A percentile compares a stretch with the other conserved stretches of the same genome.
Conservation (phyloP, 2,113 vertebrate genomes). For the Himantopus leucocephalus region DNA sequence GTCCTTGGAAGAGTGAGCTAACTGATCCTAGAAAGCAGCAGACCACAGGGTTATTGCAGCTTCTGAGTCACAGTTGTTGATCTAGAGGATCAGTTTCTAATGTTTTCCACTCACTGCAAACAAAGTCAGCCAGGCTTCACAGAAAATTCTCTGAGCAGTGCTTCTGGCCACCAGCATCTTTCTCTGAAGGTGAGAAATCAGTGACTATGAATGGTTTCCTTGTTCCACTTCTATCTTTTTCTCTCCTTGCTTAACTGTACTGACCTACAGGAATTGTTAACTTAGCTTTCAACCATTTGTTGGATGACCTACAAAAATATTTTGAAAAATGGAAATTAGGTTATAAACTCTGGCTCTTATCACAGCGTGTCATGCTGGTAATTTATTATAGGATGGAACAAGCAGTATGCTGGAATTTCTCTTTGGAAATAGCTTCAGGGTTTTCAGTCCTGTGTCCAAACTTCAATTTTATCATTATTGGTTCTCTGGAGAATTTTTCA, state of each 20-base stretch:
- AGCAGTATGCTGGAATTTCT: not conserved
- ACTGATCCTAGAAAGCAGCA: not conserved
- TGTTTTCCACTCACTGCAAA: not conserved
- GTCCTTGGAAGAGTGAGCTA: not conserved
- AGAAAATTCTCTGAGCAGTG: not conserved
- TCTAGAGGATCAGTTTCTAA: not conserved
- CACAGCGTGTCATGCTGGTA: not conserved
- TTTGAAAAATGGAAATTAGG: constrained; percentile 28
- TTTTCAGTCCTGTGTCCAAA: not conserved
- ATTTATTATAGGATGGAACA: constrained; percentile 16
- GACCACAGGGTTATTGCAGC: not conserved
- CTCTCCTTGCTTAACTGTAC: not conserved
- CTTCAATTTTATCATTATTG: not conserved
- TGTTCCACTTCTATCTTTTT: not conserved
- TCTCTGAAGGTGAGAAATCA: not conserved
- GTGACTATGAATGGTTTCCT: not conserved
- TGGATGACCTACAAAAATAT: constrained; percentile 26
- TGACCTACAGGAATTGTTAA: not conserved
- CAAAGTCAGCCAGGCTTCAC: not conserved
- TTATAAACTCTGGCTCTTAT: constrained; percentile 41
- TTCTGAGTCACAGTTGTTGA: not conserved
- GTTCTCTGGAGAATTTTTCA: not conserved
- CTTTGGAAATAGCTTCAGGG: constrained; percentile 4
- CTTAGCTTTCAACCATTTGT: constrained; percentile 12
- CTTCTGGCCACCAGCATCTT: not conserved